These are phyloP conservation scores for Hirudo medicinalis DNA, from an alignment of 1,140 invertebrate genomes.

Conservation along the genomic window DNA sequence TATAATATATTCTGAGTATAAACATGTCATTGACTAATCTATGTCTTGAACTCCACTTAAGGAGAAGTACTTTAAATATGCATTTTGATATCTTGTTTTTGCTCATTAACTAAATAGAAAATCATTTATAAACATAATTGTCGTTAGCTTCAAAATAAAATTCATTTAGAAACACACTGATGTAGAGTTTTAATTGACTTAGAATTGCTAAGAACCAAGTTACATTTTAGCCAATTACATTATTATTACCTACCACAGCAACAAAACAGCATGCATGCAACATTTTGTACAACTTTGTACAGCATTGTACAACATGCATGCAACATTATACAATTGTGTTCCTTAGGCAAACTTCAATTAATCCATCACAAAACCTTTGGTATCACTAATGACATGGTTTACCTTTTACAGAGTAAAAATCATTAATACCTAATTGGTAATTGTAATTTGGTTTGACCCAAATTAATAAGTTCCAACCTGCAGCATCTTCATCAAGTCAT, in stretches of 20 bases:
- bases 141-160: no score
- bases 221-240: not conserved
- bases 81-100: not conserved
- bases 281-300: no score
- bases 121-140: no score
- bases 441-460: no score
- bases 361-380: no score
- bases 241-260: not conserved
- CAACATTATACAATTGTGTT: no score
- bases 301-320: not conserved
- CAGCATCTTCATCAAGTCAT: constrained; percentile 56
- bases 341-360: no score
- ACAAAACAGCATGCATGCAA: not conserved
- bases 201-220: not conserved
- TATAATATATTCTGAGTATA: not conserved
- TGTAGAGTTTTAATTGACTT: not conserved
- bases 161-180: not conserved
- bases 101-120: no score
- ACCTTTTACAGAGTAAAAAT: no score
- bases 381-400: no score
- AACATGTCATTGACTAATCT: not conserved
- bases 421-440: no score
- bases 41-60: not conserved
- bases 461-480: constrained; percentile 26
- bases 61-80: not conserved